These are phyloP conservation scores for Phanerotoma sp. DNA, from an alignment of 2,888 invertebrate species.

Conservation along the genomic window DNA sequence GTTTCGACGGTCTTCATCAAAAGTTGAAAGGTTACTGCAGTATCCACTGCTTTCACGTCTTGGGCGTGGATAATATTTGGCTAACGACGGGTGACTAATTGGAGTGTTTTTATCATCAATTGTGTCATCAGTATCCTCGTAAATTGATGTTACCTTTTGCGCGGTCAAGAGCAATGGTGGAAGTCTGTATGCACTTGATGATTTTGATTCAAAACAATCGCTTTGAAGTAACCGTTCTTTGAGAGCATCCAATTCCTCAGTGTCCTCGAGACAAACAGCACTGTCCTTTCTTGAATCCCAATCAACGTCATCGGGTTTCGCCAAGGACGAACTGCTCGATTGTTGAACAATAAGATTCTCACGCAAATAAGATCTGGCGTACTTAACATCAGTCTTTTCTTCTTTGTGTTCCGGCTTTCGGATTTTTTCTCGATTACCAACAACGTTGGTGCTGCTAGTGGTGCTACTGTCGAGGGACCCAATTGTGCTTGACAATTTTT, in stretches of 20 bases:
- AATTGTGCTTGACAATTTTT: constrained; percentile 20
- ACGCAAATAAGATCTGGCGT: neutral
- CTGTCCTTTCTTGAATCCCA: constrained; percentile 26
- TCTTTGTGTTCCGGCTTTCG: neutral
- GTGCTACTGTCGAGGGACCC: constrained; percentile 4
- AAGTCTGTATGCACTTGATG: neutral
- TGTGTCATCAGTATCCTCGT: constrained; percentile 11
- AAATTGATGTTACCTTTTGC: neutral
- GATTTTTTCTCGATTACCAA: neutral
- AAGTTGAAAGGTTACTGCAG: constrained; percentile 47
- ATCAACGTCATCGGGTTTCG: constrained; percentile 7
- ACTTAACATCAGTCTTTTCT: neutral
- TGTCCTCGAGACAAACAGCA: constrained; percentile 30
- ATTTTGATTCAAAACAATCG: neutral
- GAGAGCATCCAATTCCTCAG: constrained; percentile 14
- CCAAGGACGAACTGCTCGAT: constrained; percentile 5
- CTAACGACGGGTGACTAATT: constrained; percentile 17
- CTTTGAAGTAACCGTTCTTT: constrained; percentile 12
- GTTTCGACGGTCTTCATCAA: constrained; percentile 48
- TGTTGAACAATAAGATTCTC: neutral
- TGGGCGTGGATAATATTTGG: constrained; percentile 27
- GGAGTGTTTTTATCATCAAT: neutral
- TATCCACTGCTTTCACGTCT: constrained; percentile 51
- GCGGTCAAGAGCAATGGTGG: neutral
- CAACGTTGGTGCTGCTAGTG: neutral